Evolutionary conservation across 2,797 vertebrate genomes (phyloP).

Genomic region (Rhodeus uyekii): DNA sequence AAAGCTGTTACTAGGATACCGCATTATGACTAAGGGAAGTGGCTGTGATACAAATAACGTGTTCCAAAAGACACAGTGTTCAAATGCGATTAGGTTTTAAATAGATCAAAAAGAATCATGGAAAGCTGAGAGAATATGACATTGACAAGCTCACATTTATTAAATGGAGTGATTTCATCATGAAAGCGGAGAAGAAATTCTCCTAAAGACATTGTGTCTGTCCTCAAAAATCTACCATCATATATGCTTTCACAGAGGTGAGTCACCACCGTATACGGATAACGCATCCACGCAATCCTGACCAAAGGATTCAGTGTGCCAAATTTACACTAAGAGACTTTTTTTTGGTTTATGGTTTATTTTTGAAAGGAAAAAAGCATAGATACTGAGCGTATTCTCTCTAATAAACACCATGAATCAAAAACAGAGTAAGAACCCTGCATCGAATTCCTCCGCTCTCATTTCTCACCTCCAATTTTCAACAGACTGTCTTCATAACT

Average conservation of each 20-base stretch:
- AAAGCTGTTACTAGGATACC: slow-evolving; percentile 30
- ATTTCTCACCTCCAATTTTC: slow-evolving; percentile 44
- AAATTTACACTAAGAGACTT: neutral
- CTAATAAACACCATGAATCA: slow-evolving; percentile 26
- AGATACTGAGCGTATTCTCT: neutral
- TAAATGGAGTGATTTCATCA: slow-evolving; percentile 14
- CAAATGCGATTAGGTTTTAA: slow-evolving; percentile 32
- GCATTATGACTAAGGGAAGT: slow-evolving; percentile 23
- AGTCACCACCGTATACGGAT: neutral
- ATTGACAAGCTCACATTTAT: neutral
- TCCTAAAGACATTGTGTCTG: slow-evolving; percentile 25
- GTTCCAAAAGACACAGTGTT: slow-evolving; percentile 16
- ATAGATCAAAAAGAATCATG: slow-evolving; percentile 25
- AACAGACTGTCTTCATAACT: slow-evolving; percentile 53
- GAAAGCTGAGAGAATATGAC: slow-evolving; percentile 1
- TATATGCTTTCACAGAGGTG: neutral
- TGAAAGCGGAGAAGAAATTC: neutral
- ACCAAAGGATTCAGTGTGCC: neutral
- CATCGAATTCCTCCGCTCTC: neutral
- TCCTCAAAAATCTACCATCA: neutral
- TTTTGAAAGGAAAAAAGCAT: neutral
- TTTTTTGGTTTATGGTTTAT: neutral
- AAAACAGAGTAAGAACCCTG: slow-evolving; percentile 7
- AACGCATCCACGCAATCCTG: neutral
- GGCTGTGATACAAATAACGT: neutral